Evolutionary conservation across 2,113 vertebrate genomes (phyloP), one percentile per base, ranked within the genome.

Genomic region (Oncorhynchus clarkii): DNA sequence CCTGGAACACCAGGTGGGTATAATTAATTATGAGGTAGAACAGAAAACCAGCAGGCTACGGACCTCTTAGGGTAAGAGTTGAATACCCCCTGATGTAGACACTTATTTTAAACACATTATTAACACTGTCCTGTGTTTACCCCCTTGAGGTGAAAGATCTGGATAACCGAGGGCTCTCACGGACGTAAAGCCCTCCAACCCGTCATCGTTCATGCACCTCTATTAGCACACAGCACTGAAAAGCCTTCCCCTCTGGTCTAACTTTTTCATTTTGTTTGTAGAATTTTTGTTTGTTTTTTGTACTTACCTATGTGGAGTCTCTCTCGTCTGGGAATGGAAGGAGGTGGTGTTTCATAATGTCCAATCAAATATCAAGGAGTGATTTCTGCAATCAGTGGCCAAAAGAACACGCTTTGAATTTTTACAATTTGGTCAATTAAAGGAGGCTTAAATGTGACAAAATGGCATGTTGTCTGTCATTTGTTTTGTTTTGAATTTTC

Each of bases 141-240:
- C 77, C n/a, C 57, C 86, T 67, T 26, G 73, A 99, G 97, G 97
- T 99, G 84, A 98, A 99, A 92, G 97, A 99, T 86, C 87, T 99
- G 89, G 97, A 99, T 88, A 99, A 99, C 86, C 96, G 97, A 0
- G 97, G 97, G 68, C 92, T 99, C 75, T 99, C 97, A 0, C 94
- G 97, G 88, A 99, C 97, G 92, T 99, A 97, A 94, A 84, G 72
- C 22, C 3, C 31, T 82, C 2, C 64, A 78, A 8, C 27, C 49
- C 80, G 70, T 20, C 49, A 11, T 51, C 70, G 79, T 70, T 69
- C 74, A 74, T 78, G 75, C 22, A 76, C 75, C 67, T 80, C 85
- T 83, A 48, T 82, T 79, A 78, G 81, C 69, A 70, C 88, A 90
- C 91, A 84, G 91, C 95, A 95, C 95, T 96, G 95, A 95, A 45